Conservation (phyloP, 2,888 invertebrate genomes). For the Trilocha varians region DNA sequence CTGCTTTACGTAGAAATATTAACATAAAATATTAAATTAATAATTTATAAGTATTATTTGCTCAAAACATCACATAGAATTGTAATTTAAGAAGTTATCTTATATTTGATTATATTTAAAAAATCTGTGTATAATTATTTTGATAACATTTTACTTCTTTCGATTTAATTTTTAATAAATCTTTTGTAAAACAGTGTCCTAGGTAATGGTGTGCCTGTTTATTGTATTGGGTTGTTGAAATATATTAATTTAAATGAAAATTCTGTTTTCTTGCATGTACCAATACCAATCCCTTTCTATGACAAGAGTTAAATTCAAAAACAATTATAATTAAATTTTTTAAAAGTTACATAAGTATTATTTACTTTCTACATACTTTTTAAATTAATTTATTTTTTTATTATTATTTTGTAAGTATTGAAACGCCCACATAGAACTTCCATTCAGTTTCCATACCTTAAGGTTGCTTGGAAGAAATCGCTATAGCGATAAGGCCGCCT, state of each 20-base stretch:
- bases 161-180: not conserved
- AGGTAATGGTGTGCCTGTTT: constrained; percentile 51
- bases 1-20: constrained; percentile 24
- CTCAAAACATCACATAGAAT: not conserved
- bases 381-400: too few species aligned
- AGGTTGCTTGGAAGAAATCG: too few species aligned
- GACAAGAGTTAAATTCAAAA: constrained; percentile 30
- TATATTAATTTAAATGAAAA: constrained; percentile 56
- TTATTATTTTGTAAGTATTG: too few species aligned
- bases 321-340: not conserved
- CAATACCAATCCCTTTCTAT: constrained; percentile 41
- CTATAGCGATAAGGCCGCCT: too few species aligned
- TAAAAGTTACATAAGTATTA: too few species aligned
- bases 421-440: too few species aligned
- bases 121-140: too few species aligned
- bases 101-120: too few species aligned
- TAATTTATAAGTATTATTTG: not conserved
- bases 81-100: too few species aligned
- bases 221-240: constrained; percentile 62
- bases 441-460: too few species aligned
- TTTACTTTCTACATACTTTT: too few species aligned
- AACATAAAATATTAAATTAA: not conserved
- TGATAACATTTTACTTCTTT: too few species aligned
- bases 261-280: constrained; percentile 70
- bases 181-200: constrained; percentile 32